Base-by-base conservation (phyloP, 1,140 invertebrate genomes). In the Pseudomyrmex sp. region DNA sequence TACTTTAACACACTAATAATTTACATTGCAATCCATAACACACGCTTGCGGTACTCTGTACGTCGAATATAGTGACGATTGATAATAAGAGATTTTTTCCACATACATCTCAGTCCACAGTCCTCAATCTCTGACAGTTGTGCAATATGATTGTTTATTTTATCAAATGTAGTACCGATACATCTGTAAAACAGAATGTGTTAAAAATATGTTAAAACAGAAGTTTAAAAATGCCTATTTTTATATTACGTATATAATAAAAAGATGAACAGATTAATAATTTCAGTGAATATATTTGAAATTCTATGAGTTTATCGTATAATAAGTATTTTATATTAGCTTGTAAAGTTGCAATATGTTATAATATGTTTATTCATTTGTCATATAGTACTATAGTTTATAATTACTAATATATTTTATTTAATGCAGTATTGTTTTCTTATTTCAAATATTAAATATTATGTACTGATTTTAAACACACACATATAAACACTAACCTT, bases 21-120 rank as follows among this genome's bases (percentile, higher is more conserved):
- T 77, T 77, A 77, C 75, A 77, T 77, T 56, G 8, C 5, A 0
- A 9, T 77, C 75, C 75, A 77, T 4, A 77, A 54, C 46, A 65
- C 1, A 35, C 13, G 75, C 12, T 61, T 61, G 44, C 13, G 18
- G 26, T 74, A 23, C 2, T 9, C 2, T 4, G 20, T 23, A 23
- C 20, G 13, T 5, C 7, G 2, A 7, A 58, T 18, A 48, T 61
- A 23, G 3, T 2, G 8, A 5, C 13, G 56, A 61, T 12, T 72
- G 26, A 72, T 7, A 18, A 46, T 3, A 23, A 62, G 1, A 0
- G 59, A 13, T 2, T 63, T 62, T 52, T 18, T 68, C 52, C 50
- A 66, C 20, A 35, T 59, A 15, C 52, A 48, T 48, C 50, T 79
- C 13, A 79, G 8, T 7, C 35, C 65, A 69, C 44, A 18, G 10